Percentiles rank a stretch among this genome's conserved stretches.
These are phyloP conservation scores for Quadroppia sp. DNA, from an alignment of 2,888 invertebrate species.

Conservation along the genomic window DNA sequence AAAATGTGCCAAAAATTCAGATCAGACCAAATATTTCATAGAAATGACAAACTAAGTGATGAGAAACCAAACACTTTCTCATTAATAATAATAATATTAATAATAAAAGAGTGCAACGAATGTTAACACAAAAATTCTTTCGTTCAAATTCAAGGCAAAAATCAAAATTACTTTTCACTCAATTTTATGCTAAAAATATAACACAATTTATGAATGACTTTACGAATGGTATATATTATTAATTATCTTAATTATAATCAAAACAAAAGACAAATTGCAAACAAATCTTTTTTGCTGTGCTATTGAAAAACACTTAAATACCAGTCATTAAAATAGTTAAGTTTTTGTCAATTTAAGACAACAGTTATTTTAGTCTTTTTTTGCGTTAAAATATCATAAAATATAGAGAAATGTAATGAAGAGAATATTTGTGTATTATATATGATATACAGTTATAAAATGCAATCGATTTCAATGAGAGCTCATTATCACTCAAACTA, in stretches of 20 bases:
- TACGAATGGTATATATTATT: neutral
- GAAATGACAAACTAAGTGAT: neutral
- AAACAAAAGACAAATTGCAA: neutral
- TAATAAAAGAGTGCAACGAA: no score
- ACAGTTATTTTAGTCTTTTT: no score
- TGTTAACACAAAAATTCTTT: no score
- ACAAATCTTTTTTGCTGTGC: neutral
- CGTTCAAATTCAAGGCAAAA: neutral
- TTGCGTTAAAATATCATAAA: no score
- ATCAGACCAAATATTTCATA: neutral
- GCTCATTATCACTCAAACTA: no score
- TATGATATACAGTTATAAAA: no score
- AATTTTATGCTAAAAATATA: no score
- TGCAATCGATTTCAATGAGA: no score
- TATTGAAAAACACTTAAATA: neutral
- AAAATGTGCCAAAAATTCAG: conserved; percentile 18
- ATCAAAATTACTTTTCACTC: neutral
- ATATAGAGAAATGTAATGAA: no score
- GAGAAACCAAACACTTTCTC: neutral
- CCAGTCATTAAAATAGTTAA: neutral
- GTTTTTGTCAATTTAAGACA: no score
- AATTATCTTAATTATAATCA: neutral
- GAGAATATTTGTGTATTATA: no score
- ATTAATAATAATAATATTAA: neutral
- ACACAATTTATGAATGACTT: neutral